These are phyloP conservation scores for Merops nubicus DNA, from an alignment of 2,113 vertebrate species.

Conservation along the genomic window DNA sequence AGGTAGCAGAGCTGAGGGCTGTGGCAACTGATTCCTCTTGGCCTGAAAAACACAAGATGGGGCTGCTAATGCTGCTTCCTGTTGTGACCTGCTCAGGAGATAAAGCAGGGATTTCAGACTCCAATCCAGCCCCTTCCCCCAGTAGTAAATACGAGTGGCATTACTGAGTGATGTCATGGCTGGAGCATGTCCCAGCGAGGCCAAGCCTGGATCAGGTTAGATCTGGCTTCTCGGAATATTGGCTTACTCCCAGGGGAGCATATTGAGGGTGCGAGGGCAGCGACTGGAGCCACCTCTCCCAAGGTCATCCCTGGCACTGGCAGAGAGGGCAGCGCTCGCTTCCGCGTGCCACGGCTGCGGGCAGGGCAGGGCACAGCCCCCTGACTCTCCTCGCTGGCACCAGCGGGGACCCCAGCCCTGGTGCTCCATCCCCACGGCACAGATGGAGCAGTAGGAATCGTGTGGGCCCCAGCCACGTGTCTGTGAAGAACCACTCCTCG, in stretches of 20 bases:
- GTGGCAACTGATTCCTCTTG: not conserved
- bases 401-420: not conserved
- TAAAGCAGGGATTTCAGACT: slow-evolving; percentile 42
- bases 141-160: slow-evolving; percentile 33
- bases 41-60: not conserved
- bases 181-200: slow-evolving; percentile 30
- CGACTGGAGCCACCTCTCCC: slow-evolving; percentile 32
- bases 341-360: not conserved
- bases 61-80: slow-evolving; percentile 33
- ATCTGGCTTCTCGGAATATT: slow-evolving; percentile 24
- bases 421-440: not conserved
- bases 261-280: slow-evolving; percentile 29
- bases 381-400: not conserved
- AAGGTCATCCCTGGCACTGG: slow-evolving; percentile 28
- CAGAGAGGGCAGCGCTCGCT: not conserved
- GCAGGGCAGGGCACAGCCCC: not conserved
- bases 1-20: not conserved
- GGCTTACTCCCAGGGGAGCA: slow-evolving; percentile 55
- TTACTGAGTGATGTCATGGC: slow-evolving; percentile 46
- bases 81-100: slow-evolving; percentile 44
- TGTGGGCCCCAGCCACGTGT: not conserved
- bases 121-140: slow-evolving; percentile 17
- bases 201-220: slow-evolving; percentile 60
- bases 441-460: not conserved
- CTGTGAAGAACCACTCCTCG: not conserved